Evolutionary conservation across 2,797 vertebrate species (phyloP).

Genomic region (Alfaro cultratus): DNA sequence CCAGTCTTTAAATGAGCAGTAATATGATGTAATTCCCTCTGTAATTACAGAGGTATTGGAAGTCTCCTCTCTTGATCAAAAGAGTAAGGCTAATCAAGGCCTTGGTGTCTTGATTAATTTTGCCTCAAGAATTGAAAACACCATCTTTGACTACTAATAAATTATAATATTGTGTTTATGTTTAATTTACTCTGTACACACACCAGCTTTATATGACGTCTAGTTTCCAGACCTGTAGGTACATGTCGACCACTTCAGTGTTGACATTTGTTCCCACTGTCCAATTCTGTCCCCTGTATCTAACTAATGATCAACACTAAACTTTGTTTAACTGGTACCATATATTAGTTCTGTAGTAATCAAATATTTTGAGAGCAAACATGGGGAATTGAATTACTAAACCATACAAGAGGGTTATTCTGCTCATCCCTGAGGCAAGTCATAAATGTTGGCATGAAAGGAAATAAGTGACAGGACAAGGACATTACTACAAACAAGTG

Average conservation of each 20-base stretch:
- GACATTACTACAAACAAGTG: neutral
- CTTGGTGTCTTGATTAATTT: neutral
- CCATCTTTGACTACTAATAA: neutral
- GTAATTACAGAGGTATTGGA: neutral
- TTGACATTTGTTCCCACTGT: constrained; percentile 3
- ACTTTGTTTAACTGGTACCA: neutral
- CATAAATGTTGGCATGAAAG: neutral
- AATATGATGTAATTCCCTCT: neutral
- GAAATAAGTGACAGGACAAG: constrained; percentile 2
- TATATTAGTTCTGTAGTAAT: neutral
- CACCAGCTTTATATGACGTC: neutral
- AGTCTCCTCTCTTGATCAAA: neutral
- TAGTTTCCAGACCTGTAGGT: neutral
- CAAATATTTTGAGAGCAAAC: constrained; percentile 1
- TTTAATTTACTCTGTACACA: neutral
- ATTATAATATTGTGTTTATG: neutral
- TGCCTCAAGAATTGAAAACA: neutral
- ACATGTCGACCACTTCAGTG: neutral
- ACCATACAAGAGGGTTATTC: neutral
- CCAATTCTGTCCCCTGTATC: neutral
- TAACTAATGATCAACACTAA: neutral
- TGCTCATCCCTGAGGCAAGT: neutral
- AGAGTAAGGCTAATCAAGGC: no score
- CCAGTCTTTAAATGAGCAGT: neutral
- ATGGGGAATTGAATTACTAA: neutral